A percentile compares a stretch with the other conserved stretches of the same genome.
These are phyloP conservation scores for Thera obeliscata DNA, from an alignment of 2,888 invertebrate species.

Conservation along the genomic window DNA sequence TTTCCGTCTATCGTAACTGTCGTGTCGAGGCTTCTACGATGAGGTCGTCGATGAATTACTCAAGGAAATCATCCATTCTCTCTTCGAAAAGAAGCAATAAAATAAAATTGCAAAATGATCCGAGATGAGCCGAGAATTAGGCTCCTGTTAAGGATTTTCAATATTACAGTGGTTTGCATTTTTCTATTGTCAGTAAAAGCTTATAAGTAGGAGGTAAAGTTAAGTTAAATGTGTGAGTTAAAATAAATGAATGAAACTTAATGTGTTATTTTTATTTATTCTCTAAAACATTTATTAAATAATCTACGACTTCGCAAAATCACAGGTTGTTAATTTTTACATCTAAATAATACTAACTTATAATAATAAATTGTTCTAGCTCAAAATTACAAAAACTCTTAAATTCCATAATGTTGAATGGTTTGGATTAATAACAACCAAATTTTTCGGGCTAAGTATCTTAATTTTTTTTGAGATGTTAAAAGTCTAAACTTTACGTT, in stretches of 20 bases:
- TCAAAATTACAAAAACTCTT: not conserved
- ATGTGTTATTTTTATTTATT: constrained; percentile 32
- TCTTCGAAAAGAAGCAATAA: no score
- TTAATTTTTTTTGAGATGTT: no score
- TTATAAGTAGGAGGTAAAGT: not conserved
- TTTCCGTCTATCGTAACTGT: no score
- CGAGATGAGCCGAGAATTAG: no score
- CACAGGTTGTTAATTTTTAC: constrained; percentile 69
- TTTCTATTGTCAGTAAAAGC: not conserved
- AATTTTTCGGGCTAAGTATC: no score
- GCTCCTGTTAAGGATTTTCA: not conserved
- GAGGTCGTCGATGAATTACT: no score
- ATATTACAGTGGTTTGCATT: no score
- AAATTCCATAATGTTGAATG: not conserved
- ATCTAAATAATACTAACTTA: constrained; percentile 17
- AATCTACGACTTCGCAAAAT: constrained; percentile 58
- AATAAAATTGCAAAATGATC: no score
- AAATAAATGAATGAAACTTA: constrained; percentile 17
- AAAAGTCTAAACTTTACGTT: not conserved
- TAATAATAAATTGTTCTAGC: constrained; percentile 2
- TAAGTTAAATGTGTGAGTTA: not conserved
- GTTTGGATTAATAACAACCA: no score
- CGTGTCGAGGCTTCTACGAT: no score
- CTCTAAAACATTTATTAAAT: constrained; percentile 34
- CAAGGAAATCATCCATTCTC: no score